phyloP scores from a whole-genome alignment of 1,140 invertebrate genomes.

The Panonychus citri region DNA sequence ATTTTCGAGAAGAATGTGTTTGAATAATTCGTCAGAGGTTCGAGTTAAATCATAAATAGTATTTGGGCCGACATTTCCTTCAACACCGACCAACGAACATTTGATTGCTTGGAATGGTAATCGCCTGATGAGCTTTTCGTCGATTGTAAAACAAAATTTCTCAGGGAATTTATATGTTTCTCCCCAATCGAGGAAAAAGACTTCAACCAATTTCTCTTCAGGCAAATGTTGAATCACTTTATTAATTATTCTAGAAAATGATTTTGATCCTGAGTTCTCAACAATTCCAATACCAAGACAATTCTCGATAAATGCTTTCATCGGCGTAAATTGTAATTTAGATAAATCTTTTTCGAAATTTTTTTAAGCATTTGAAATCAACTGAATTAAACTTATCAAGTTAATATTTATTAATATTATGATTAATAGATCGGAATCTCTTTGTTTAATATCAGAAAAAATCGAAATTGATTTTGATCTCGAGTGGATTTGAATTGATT shows the following conservation, averaged over 20 bases:
- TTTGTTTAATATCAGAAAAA: no score
- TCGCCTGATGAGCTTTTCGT: not conserved
- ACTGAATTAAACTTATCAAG: no score
- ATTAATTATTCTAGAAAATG: no score
- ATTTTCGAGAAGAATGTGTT: not conserved
- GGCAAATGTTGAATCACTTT: no score
- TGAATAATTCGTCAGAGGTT: not conserved
- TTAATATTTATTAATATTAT: no score
- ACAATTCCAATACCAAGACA: not conserved
- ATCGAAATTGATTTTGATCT: no score
- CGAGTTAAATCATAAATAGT: not conserved
- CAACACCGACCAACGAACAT: not conserved
- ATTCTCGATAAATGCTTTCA: not conserved
- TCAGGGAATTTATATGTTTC: not conserved
- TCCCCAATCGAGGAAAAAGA: not conserved
- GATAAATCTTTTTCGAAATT: no score
- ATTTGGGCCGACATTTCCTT: not conserved
- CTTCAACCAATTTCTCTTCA: not conserved
- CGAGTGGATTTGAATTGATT: no score
- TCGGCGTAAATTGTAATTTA: not conserved
- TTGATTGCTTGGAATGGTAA: constrained; percentile 1
- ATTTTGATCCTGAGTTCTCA: not conserved
- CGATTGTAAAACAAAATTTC: not conserved
- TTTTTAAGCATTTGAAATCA: no score
- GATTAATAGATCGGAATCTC: no score